phyloP scores from a whole-genome alignment of 2,888 invertebrate genomes.

The Agrilus mali region DNA sequence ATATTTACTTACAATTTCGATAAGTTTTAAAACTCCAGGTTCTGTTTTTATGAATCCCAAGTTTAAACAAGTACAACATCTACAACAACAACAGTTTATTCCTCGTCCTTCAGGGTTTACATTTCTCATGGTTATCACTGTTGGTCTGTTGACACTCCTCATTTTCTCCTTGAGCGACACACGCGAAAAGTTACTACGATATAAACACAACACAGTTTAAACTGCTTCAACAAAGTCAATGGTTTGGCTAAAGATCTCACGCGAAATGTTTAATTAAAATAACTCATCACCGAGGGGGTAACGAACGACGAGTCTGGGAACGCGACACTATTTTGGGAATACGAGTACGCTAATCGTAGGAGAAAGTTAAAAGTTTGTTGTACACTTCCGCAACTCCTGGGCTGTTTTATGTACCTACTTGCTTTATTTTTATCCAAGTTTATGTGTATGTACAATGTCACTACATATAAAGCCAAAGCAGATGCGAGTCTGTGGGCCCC shows the following conservation, averaged over 20 bases:
- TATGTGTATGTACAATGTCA: too few relatives aligned
- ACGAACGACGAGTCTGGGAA: not conserved
- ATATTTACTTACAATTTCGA: conserved; percentile 55
- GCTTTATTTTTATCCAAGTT: too few relatives aligned
- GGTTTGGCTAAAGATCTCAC: too few relatives aligned
- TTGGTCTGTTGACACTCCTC: conserved; percentile 37
- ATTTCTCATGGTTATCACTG: conserved; percentile 33
- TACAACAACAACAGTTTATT: conserved; percentile 59
- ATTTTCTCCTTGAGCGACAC: conserved; percentile 8
- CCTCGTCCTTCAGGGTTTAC: conserved; percentile 27
- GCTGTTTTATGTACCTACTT: too few relatives aligned
- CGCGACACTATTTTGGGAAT: conserved; percentile 4
- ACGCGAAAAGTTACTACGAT: not conserved
- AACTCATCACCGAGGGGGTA: conserved; percentile 1
- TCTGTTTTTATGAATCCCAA: conserved; percentile 60
- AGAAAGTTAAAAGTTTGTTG: too few relatives aligned
- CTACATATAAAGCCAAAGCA: too few relatives aligned
- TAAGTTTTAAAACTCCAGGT: conserved; percentile 61
- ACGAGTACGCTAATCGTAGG: not conserved
- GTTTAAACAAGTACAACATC: conserved; percentile 69
- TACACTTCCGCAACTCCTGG: too few relatives aligned
- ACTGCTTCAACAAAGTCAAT: too few relatives aligned
- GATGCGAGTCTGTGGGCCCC: too few relatives aligned
- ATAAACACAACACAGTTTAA: too few relatives aligned
- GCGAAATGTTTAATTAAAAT: too few relatives aligned